phyloP scores from a whole-genome alignment of 2,113 vertebrate genomes.

The Eubucco bourcierii region DNA sequence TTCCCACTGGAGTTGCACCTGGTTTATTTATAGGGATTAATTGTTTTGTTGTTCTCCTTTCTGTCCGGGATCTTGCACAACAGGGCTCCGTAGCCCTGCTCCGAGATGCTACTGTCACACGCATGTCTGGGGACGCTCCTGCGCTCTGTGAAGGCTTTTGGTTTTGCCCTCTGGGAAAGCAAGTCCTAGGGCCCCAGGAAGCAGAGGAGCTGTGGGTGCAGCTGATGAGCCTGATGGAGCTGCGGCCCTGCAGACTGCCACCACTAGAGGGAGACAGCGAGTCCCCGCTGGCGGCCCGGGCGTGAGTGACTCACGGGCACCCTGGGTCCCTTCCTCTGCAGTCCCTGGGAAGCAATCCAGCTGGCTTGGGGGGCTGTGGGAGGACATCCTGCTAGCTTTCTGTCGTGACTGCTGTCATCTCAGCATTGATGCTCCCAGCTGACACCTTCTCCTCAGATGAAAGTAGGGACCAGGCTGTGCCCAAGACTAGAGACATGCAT shows the following conservation, averaged over 20 bases:
- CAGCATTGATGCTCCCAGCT: background rate
- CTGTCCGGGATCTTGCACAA: background rate
- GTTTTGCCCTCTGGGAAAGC: background rate
- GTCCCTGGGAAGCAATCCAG: background rate
- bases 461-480: background rate
- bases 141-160: background rate
- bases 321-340: background rate
- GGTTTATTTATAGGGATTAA: slow-evolving; percentile 16
- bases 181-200: background rate
- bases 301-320: background rate
- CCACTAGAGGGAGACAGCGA: slow-evolving; percentile 11
- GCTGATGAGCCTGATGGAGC: background rate
- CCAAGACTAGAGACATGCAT: background rate
- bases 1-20: background rate
- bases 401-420: background rate
- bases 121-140: background rate
- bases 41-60: background rate
- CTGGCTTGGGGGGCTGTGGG: background rate
- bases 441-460: background rate
- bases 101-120: background rate
- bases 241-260: background rate
- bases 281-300: background rate
- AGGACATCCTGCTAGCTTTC: background rate
- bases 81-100: accelerated
- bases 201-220: background rate